phyloP scores from a whole-genome alignment of 2,113 vertebrate genomes.

The Aspiorhynchus laticeps region DNA sequence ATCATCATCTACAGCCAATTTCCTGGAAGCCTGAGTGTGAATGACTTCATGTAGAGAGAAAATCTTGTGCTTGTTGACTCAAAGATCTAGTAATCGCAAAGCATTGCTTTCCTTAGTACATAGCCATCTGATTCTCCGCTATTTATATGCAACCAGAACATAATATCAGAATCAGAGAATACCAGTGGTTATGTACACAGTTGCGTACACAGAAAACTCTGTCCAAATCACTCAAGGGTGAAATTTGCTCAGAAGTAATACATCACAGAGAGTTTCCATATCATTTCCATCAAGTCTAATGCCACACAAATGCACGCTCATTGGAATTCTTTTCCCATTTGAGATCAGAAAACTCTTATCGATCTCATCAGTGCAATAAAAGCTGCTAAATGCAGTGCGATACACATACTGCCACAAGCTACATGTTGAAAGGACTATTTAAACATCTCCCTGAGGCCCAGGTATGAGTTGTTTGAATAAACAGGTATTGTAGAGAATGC shows the following conservation, averaged over 20 bases:
- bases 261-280: slow-evolving; percentile 35
- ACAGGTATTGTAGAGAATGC: slow-evolving; percentile 7
- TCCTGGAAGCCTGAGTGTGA: slow-evolving; percentile 35
- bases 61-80: slow-evolving; percentile 62
- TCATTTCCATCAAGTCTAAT: slow-evolving; percentile 46
- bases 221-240: slow-evolving; percentile 33
- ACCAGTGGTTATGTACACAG: slow-evolving; percentile 38
- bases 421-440: slow-evolving; percentile 25
- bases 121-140: slow-evolving; percentile 39
- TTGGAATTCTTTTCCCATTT: slow-evolving; percentile 55
- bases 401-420: slow-evolving; percentile 30
- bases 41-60: slow-evolving; percentile 17
- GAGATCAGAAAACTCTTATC: slow-evolving; percentile 45
- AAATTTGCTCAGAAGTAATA: slow-evolving; percentile 48
- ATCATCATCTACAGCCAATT: slow-evolving; percentile 34
- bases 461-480: slow-evolving; percentile 18
- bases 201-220: slow-evolving; percentile 1
- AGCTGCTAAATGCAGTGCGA: slow-evolving; percentile 19
- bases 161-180: slow-evolving; percentile 33
- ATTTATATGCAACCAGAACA: slow-evolving; percentile 54
- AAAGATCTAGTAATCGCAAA: slow-evolving; percentile 65
- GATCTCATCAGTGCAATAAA: slow-evolving; percentile 52
- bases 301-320: slow-evolving; percentile 42
- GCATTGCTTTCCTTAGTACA: slow-evolving; percentile 67
- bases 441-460: slow-evolving; percentile 3